A percentile compares a stretch with the other conserved stretches of the same genome.
These are phyloP conservation scores for Ptychochromis oligacanthus DNA, from an alignment of 2,113 vertebrate genomes.

Conservation along the genomic window DNA sequence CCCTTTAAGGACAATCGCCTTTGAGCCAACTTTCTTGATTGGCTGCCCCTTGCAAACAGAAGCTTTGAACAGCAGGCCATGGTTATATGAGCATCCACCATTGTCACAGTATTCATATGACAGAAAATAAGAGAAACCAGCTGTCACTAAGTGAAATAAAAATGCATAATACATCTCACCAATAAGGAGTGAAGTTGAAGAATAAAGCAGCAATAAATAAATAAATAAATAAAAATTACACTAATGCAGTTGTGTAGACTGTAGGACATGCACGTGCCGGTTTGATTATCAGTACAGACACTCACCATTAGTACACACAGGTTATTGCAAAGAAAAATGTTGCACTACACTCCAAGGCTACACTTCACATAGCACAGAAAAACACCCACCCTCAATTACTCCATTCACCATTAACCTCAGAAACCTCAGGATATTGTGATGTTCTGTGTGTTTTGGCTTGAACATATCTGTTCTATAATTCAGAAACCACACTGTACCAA, in stretches of 20 bases:
- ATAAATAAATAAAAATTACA: no score
- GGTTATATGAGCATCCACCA: background rate
- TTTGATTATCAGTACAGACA: background rate
- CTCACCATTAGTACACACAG: background rate
- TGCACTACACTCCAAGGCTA: background rate
- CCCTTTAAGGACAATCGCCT: background rate
- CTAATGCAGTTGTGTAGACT: background rate
- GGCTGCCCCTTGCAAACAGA: background rate
- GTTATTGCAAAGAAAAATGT: background rate
- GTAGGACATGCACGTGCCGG: background rate
- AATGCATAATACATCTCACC: background rate
- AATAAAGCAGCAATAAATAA: background rate
- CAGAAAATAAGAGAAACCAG: background rate
- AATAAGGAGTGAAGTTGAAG: no score
- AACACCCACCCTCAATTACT: background rate
- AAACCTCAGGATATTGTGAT: slow-evolving; percentile 27
- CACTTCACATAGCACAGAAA: background rate
- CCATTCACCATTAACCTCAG: slow-evolving; percentile 24
- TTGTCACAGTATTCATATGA: background rate
- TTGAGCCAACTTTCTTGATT: background rate
- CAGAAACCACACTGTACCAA: slow-evolving; percentile 39
- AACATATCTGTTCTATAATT: slow-evolving; percentile 13
- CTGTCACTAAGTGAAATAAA: background rate
- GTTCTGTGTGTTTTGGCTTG: slow-evolving; percentile 35
- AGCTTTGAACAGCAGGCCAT: background rate